Percentiles rank a stretch among this genome's conserved stretches.
phyloP scores from a whole-genome alignment of 2,113 vertebrate genomes.

The Aptenodytes patagonicus region DNA sequence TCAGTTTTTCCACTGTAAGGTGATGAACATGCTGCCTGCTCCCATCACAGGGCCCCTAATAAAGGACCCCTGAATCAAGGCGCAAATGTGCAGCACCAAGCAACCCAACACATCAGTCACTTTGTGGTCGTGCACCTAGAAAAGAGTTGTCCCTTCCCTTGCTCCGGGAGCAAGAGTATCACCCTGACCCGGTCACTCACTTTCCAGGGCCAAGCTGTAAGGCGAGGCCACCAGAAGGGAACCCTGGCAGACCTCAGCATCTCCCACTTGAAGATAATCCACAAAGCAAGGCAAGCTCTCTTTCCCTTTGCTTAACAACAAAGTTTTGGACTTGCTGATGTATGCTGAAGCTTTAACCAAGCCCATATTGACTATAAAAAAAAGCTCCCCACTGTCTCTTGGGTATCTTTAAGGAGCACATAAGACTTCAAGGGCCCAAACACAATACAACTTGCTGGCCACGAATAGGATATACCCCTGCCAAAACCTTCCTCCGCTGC shows the following conservation, averaged over 20 bases:
- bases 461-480: neutral
- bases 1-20: neutral
- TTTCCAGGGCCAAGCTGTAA: neutral
- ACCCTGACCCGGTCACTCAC: rapidly evolving
- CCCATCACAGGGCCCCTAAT: neutral
- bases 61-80: neutral
- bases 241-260: neutral
- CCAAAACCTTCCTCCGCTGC: slow-evolving; percentile 4
- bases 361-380: neutral
- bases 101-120: rapidly evolving
- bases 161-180: rapidly evolving
- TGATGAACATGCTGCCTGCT: neutral
- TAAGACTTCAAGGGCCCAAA: neutral
- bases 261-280: neutral
- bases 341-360: neutral
- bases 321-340: neutral
- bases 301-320: neutral
- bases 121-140: neutral
- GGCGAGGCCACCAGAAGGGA: neutral
- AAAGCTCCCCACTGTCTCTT: neutral
- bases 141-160: neutral
- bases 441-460: neutral
- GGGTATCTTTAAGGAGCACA: neutral
- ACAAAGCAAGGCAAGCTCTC: neutral
- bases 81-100: neutral